Evolutionary conservation across 2,113 vertebrate genomes (phyloP), one percentile per base, ranked within the genome.

Genomic region (Benitochromis conjunctus): DNA sequence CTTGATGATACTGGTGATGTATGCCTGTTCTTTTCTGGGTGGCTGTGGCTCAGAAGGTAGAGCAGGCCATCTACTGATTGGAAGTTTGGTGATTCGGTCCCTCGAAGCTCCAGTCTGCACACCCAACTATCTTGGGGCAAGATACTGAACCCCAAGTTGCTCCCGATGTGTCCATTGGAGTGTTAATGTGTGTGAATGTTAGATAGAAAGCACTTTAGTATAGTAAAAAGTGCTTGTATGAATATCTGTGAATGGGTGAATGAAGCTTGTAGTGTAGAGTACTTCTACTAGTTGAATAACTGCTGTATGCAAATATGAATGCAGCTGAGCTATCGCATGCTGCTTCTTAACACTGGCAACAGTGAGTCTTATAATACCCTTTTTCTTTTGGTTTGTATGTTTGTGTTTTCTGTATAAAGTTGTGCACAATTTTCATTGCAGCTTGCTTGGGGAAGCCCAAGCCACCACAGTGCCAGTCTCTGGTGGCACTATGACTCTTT

Each of bases 401-500:
- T 85, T 84, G 31, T 55, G 79, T 62, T 78, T 46, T 57, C 51
- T 53, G 10, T 21, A 82, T 48, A 16, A 58, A 60, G 38, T 24
- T 18, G 4, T 79, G 29, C 24, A 79, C 10, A 14, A 41, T 83
- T 84, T 87, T 84, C 60, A 64, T 14, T 81, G 34, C 53, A 79
- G n/a, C 79, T 57, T 81, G 31, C 74, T 86, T 9, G 56, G 69
- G 74, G 58, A 89, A 88, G 56, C 46, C 80, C 54, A 69, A 46
- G 71, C 66, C 56, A 83, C 62, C 66, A 57, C 76, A 53, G 3
- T 69, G 69, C 43, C 76, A 64, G 82, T 86, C 71, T 81, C 9
- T 11, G 16, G 77, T 91, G 89, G 90, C 86, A 90, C 69, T 12
- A 34, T 80, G 69, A 19, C 83, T 90, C 85, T 87, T 90, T 62